These are phyloP conservation scores for Sebastes trivittatus DNA, from an alignment of 2,797 vertebrate genomes.

Conservation along the genomic window DNA sequence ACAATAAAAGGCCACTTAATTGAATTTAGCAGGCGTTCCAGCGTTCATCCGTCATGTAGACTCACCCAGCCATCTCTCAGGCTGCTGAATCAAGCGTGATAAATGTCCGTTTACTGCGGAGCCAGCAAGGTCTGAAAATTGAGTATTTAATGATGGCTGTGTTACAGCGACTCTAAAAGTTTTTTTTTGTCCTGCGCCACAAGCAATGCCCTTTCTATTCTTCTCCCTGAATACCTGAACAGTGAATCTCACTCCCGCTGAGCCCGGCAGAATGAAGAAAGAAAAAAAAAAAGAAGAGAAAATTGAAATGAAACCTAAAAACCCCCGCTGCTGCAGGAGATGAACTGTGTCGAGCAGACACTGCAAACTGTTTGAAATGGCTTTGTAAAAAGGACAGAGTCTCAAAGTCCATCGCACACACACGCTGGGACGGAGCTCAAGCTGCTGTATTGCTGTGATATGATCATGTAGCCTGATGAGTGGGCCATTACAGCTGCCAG, in stretches of 20 bases:
- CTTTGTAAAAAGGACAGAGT: conserved; percentile 47
- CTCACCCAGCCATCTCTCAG: neutral
- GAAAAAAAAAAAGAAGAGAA: conserved; percentile 6
- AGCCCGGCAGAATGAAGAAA: conserved; percentile 22
- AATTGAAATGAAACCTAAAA: conserved; percentile 70
- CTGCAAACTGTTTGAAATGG: conserved; percentile 56
- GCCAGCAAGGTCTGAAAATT: conserved; percentile 37
- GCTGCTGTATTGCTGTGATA: conserved; percentile 18
- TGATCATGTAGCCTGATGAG: conserved; percentile 30
- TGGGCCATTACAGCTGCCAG: conserved; percentile 4
- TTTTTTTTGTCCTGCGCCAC: conserved; percentile 15
- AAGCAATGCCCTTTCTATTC: conserved; percentile 42
- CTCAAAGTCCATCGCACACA: conserved; percentile 14
- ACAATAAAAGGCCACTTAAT: conserved; percentile 25
- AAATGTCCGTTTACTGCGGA: conserved; percentile 35
- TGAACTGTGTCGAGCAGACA: conserved; percentile 60
- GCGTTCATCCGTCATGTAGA: neutral
- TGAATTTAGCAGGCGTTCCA: conserved; percentile 28
- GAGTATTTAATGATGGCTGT: conserved; percentile 36
- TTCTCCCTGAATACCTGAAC: conserved; percentile 40
- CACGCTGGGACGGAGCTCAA: conserved; percentile 10
- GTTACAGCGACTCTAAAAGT: conserved; percentile 29
- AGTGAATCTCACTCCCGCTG: conserved; percentile 44
- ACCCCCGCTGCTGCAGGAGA: conserved; percentile 56
- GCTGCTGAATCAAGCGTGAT: conserved; percentile 39